These are phyloP conservation scores for Idaea biselata DNA, from an alignment of 2,888 invertebrate genomes.

Conservation along the genomic window DNA sequence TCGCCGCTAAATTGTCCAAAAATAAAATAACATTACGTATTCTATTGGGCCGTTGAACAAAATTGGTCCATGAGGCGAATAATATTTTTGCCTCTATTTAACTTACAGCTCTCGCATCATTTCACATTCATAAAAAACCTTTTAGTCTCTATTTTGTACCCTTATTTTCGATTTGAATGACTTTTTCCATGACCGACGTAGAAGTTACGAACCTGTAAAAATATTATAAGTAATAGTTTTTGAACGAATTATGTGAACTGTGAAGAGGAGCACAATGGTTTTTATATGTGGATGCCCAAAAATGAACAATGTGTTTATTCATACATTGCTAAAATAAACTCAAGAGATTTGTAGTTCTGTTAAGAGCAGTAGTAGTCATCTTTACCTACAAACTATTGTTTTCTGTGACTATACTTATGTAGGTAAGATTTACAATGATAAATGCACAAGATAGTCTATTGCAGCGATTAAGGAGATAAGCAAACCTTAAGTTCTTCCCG, in stretches of 20 bases:
- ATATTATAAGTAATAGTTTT: background rate
- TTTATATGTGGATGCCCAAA: background rate
- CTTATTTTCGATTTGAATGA: background rate
- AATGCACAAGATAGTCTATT: too few relatives aligned
- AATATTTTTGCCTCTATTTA: background rate
- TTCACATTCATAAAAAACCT: slow-evolving; percentile 1
- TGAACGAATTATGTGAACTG: background rate
- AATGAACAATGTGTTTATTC: background rate
- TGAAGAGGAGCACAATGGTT: background rate
- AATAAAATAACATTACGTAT: too few relatives aligned
- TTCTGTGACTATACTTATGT: too few relatives aligned
- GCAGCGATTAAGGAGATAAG: too few relatives aligned
- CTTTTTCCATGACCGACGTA: background rate
- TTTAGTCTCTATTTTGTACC: background rate
- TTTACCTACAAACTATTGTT: too few relatives aligned
- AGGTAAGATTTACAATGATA: too few relatives aligned
- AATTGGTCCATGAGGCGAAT: background rate
- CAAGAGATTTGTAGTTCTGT: background rate
- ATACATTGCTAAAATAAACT: background rate
- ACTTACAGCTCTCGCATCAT: background rate
- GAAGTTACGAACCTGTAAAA: background rate
- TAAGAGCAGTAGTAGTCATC: background rate
- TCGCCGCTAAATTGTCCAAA: background rate
- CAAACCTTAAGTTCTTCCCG: too few relatives aligned
- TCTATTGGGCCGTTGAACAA: background rate